Evolutionary conservation across 2,888 invertebrate genomes (phyloP).

Genomic region (Nycteola revayana): DNA sequence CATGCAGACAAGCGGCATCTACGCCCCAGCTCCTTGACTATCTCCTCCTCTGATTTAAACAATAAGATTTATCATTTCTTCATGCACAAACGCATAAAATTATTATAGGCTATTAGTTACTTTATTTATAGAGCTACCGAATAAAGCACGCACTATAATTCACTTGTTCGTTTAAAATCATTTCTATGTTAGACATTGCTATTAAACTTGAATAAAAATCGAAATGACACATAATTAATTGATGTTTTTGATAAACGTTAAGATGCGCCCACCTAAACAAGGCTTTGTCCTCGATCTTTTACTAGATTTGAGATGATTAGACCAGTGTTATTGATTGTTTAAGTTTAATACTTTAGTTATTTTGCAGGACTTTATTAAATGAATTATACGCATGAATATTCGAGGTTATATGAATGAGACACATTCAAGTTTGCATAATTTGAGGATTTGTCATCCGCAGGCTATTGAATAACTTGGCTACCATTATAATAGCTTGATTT

Average conservation of each 20-base stretch:
- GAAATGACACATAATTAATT: constrained; percentile 58
- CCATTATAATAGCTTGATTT: too few relatives aligned
- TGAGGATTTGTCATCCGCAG: too few relatives aligned
- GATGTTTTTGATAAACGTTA: constrained; percentile 51
- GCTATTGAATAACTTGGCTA: too few relatives aligned
- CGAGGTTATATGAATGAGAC: too few relatives aligned
- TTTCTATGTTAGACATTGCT: constrained; percentile 41
- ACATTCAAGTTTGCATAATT: too few relatives aligned
- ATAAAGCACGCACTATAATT: constrained; percentile 57
- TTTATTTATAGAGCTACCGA: constrained; percentile 60
- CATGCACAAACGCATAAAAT: constrained; percentile 51
- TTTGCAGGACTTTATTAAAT: constrained; percentile 7
- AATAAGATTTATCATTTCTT: constrained; percentile 65
- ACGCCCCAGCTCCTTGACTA: constrained; percentile 45
- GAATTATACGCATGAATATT: too few relatives aligned
- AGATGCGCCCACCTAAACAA: constrained; percentile 48
- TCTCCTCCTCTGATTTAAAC: constrained; percentile 62
- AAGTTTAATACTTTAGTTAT: constrained; percentile 16
- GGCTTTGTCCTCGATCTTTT: constrained; percentile 30
- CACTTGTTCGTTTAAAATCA: constrained; percentile 53
- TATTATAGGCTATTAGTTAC: constrained; percentile 59
- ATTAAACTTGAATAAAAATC: constrained; percentile 52
- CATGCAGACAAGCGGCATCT: constrained; percentile 32
- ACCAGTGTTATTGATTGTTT: constrained; percentile 27
- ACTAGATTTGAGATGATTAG: constrained; percentile 26